A percentile compares a stretch with the other conserved stretches of the same genome.
Evolutionary conservation across 2,888 invertebrate genomes (phyloP).

Genomic region (Aphodius granarius): DNA sequence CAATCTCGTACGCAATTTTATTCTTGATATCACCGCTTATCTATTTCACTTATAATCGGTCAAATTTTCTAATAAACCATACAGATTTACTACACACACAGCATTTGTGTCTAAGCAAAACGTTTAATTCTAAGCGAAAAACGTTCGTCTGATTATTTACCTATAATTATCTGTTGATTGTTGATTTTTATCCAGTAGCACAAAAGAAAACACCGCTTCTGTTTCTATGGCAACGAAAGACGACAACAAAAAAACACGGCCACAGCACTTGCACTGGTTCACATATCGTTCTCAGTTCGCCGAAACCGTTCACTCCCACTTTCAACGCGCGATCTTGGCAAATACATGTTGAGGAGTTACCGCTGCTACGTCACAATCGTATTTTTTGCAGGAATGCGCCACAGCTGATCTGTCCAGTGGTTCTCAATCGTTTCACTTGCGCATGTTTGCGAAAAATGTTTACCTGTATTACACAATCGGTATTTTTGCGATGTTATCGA

Average conservation of each 20-base stretch:
- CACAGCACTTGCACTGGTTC: background rate
- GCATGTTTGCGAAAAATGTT: background rate
- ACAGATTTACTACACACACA: too few relatives aligned
- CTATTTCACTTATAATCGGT: background rate
- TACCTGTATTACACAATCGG: background rate
- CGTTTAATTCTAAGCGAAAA: too few relatives aligned
- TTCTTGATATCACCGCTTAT: background rate
- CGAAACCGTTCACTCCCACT: background rate
- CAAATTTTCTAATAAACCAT: too few relatives aligned
- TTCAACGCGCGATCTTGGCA: background rate
- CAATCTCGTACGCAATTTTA: background rate
- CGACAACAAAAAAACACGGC: background rate
- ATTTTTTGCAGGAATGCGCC: background rate
- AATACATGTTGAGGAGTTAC: background rate
- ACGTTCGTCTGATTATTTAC: too few relatives aligned
- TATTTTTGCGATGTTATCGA: background rate
- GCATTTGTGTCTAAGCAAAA: too few relatives aligned
- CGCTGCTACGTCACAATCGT: background rate
- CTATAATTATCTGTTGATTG: background rate
- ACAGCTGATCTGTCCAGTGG: background rate
- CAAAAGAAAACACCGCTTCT: background rate
- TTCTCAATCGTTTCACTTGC: background rate
- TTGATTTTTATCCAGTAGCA: background rate
- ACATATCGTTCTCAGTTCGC: background rate
- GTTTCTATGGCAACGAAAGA: background rate